phyloP scores from a whole-genome alignment of 2,113 vertebrate species.

The Gallinago undulata region DNA sequence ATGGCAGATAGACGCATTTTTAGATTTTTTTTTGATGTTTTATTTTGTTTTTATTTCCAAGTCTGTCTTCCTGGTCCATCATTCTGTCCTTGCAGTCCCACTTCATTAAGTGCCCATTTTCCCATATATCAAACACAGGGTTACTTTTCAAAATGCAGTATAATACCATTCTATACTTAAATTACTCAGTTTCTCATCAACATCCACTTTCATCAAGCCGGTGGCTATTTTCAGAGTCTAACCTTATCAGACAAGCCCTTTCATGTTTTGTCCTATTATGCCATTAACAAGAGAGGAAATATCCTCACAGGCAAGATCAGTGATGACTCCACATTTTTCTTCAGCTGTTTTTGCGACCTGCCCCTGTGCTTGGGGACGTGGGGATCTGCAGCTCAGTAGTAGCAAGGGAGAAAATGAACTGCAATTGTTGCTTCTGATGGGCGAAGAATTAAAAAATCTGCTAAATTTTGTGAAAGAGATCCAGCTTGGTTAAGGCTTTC shows the following conservation, averaged over 20 bases:
- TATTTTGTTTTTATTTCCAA: not conserved
- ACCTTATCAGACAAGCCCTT: not conserved
- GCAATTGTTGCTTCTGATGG: not conserved
- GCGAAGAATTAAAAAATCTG: not conserved
- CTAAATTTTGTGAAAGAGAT: not conserved
- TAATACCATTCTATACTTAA: not conserved
- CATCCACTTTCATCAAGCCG: not conserved
- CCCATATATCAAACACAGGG: not conserved
- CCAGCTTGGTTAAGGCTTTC: not conserved
- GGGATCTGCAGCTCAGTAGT: not conserved
- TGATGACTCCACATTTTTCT: not conserved
- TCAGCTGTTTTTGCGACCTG: not conserved
- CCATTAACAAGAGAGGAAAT: not conserved
- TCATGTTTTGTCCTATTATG: not conserved
- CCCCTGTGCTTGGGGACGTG: not conserved
- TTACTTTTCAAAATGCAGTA: not conserved
- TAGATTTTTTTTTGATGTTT: too few species aligned
- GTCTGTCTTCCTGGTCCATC: not conserved
- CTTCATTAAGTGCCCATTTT: not conserved
- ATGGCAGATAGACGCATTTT: not conserved
- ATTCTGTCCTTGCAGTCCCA: not conserved
- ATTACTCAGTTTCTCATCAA: not conserved
- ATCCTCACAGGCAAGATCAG: not conserved
- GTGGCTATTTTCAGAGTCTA: not conserved
- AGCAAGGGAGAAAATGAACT: not conserved